A percentile compares a stretch with the other conserved stretches of the same genome.
Conservation (phyloP, 2,888 invertebrate species). For the Apamea sordens region DNA sequence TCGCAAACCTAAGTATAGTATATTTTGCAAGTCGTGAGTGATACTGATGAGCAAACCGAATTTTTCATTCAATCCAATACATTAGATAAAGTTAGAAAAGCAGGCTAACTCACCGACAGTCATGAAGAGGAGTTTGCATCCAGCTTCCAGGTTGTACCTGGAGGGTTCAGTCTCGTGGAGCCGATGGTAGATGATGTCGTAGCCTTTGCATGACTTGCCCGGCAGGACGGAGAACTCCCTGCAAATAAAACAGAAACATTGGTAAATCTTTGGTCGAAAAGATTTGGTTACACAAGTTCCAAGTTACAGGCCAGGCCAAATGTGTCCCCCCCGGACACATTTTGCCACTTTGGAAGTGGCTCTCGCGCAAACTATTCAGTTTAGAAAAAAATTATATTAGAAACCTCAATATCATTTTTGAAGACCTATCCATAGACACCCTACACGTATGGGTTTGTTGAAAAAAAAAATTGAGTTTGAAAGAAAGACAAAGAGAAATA, state of each 20-base stretch:
- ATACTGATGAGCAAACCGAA: not conserved
- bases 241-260: slow-evolving; percentile 63
- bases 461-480: too few relatives aligned
- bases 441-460: too few relatives aligned
- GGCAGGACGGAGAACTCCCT: slow-evolving; percentile 91
- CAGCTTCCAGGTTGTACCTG: slow-evolving; percentile 90
- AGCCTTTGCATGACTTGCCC: slow-evolving; percentile 90
- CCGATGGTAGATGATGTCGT: slow-evolving; percentile 91
- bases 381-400: too few relatives aligned
- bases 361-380: too few relatives aligned
- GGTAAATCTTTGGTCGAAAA: not conserved
- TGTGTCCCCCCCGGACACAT: too few relatives aligned
- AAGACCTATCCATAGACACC: too few relatives aligned
- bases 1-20: too few relatives aligned
- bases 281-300: too few relatives aligned
- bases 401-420: too few relatives aligned
- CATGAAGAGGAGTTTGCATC: slow-evolving; percentile 91
- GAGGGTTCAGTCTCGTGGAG: slow-evolving; percentile 90
- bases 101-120: slow-evolving; percentile 84
- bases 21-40: not conserved
- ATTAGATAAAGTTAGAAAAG: not conserved
- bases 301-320: too few relatives aligned
- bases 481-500: too few relatives aligned
- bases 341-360: too few relatives aligned
- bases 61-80: not conserved